Conservation (phyloP, 2,113 vertebrate genomes). For the Poecilia latipinna region DNA sequence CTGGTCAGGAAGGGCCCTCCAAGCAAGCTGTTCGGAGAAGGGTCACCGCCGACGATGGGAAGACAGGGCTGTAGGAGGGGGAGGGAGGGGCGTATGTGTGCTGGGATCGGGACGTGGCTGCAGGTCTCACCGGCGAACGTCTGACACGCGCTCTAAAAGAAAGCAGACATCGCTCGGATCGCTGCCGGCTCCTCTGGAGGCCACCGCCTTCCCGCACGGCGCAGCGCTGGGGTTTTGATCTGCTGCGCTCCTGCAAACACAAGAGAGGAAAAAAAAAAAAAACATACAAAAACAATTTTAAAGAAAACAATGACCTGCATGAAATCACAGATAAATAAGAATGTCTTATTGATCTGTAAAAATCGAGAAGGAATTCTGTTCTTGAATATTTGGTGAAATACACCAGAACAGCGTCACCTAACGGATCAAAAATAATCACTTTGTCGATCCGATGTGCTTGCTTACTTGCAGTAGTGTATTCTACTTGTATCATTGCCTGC, state of each 20-base stretch:
- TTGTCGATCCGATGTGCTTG: conserved; percentile 22
- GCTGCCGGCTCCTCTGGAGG: conserved; percentile 14
- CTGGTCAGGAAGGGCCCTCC: conserved; percentile 80
- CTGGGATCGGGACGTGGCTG: conserved; percentile 43
- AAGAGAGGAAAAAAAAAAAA: neutral
- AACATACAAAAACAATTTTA: neutral
- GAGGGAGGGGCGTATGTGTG: conserved; percentile 27
- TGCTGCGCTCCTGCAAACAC: conserved; percentile 42
- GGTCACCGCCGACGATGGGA: conserved; percentile 62
- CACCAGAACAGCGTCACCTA: neutral
- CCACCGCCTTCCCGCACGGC: conserved; percentile 2
- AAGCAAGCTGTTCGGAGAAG: conserved; percentile 68
- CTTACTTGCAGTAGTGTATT: too few relatives aligned
- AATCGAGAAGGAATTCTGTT: neutral
- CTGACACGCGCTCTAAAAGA: conserved; percentile 31
- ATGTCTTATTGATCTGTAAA: neutral
- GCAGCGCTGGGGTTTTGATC: conserved; percentile 4
- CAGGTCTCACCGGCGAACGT: conserved; percentile 26
- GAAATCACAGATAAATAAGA: neutral
- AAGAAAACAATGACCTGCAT: neutral
- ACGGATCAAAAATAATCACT: conserved; percentile 22
- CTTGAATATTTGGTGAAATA: neutral
- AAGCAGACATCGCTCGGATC: conserved; percentile 17
- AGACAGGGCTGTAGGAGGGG: conserved; percentile 1
- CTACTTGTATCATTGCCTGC: neutral